phyloP scores from a whole-genome alignment of 2,888 invertebrate species.

The Conops quadrifasciatus region DNA sequence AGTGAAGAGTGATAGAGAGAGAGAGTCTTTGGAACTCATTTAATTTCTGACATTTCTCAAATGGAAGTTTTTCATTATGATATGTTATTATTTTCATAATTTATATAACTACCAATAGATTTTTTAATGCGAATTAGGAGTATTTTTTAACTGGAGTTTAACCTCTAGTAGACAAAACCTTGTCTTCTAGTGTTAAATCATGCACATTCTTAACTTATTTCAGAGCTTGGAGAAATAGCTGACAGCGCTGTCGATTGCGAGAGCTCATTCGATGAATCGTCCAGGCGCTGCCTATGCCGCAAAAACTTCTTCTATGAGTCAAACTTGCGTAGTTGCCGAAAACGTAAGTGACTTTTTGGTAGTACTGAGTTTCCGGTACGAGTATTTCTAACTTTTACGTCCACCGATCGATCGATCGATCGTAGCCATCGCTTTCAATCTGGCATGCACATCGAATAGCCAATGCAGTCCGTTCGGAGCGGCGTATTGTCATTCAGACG shows the following conservation, averaged over 20 bases:
- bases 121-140: too few species aligned
- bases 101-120: too few species aligned
- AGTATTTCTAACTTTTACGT: too few species aligned
- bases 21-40: too few species aligned
- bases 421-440: conserved; percentile 56
- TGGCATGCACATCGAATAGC: conserved; percentile 61
- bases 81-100: too few species aligned
- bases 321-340: conserved; percentile 59
- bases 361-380: neutral
- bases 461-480: conserved; percentile 65
- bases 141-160: too few species aligned
- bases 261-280: conserved; percentile 54
- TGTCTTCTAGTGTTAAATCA: too few species aligned
- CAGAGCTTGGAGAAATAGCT: conserved; percentile 63
- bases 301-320: conserved; percentile 60
- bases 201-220: conserved; percentile 17
- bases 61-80: too few species aligned
- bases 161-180: too few species aligned
- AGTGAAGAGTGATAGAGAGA: too few species aligned
- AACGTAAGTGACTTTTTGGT: conserved; percentile 53
- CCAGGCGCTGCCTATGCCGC: conserved; percentile 61
- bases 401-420: neutral
- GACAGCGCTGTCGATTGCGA: conserved; percentile 60
- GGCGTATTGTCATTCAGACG: conserved; percentile 51
- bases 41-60: too few species aligned